Conservation (phyloP, 2,888 invertebrate genomes). For the Eupelmus urozonus region DNA sequence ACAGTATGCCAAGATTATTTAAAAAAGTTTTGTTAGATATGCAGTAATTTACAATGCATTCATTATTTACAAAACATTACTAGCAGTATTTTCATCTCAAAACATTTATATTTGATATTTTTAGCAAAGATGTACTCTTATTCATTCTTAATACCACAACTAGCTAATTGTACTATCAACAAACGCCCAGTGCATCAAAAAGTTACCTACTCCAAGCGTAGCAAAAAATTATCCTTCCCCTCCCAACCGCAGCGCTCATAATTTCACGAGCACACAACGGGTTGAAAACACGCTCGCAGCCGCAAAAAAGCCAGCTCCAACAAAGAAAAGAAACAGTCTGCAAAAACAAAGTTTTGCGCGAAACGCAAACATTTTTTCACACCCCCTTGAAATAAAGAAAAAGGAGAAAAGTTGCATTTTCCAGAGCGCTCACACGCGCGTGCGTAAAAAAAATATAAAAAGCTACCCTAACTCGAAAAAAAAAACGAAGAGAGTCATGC, state of each 20-base stretch:
- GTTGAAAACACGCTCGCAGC: not conserved
- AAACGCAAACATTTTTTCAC: conserved; percentile 53
- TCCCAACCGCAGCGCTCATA: conserved; percentile 7
- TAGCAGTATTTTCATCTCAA: too few species aligned
- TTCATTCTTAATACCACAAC: conserved; percentile 9
- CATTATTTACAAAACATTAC: too few species aligned
- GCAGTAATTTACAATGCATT: too few species aligned
- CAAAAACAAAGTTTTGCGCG: conserved; percentile 49
- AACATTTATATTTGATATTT: too few species aligned
- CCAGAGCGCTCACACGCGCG: not conserved
- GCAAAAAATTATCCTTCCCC: conserved; percentile 10
- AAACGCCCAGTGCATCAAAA: not conserved
- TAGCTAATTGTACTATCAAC: conserved; percentile 21
- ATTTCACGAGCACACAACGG: conserved; percentile 16
- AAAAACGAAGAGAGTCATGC: not conserved
- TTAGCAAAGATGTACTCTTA: too few species aligned
- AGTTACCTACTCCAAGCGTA: not conserved
- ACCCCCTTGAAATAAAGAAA: too few species aligned
- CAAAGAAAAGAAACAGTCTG: conserved; percentile 20
- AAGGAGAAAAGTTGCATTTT: conserved; percentile 49
- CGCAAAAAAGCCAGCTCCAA: not conserved
- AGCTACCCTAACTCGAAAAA: not conserved
- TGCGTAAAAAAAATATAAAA: conserved; percentile 8
- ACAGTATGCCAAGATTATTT: too few species aligned
- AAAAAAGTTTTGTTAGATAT: too few species aligned